phyloP scores from a whole-genome alignment of 2,113 vertebrate genomes.

The Megalops atlanticus region DNA sequence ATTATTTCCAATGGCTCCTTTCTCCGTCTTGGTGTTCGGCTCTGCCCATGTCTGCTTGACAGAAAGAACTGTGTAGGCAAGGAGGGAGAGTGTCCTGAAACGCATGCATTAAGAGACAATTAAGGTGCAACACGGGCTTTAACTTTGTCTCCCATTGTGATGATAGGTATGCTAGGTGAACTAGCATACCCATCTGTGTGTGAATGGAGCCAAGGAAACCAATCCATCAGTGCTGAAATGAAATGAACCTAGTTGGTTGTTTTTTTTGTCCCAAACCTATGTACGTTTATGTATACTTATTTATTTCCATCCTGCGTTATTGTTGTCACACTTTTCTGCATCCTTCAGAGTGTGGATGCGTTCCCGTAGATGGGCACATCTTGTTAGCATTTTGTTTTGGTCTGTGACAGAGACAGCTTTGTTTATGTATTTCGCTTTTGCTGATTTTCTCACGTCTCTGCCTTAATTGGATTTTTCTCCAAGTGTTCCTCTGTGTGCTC shows the following conservation, averaged over 20 bases:
- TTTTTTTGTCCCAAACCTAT: too few relatives aligned
- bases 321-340: too few relatives aligned
- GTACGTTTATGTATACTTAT: too few relatives aligned
- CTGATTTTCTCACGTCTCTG: too few relatives aligned
- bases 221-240: background rate
- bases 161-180: background rate
- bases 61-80: constrained; percentile 31
- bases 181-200: background rate
- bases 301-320: too few relatives aligned
- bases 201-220: background rate
- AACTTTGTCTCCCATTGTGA: background rate
- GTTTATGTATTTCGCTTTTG: too few relatives aligned
- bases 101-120: background rate
- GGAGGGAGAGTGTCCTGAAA: background rate
- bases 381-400: too few relatives aligned
- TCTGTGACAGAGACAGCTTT: too few relatives aligned
- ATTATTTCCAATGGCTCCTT: constrained; percentile 54
- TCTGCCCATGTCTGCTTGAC: constrained; percentile 41
- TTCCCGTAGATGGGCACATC: too few relatives aligned
- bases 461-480: too few relatives aligned
- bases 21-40: constrained; percentile 25
- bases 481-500: too few relatives aligned
- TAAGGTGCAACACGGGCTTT: background rate
- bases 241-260: background rate
- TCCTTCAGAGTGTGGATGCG: too few relatives aligned